phyloP scores from a whole-genome alignment of 2,797 vertebrate species.

The Erpetoichthys calabaricus region DNA sequence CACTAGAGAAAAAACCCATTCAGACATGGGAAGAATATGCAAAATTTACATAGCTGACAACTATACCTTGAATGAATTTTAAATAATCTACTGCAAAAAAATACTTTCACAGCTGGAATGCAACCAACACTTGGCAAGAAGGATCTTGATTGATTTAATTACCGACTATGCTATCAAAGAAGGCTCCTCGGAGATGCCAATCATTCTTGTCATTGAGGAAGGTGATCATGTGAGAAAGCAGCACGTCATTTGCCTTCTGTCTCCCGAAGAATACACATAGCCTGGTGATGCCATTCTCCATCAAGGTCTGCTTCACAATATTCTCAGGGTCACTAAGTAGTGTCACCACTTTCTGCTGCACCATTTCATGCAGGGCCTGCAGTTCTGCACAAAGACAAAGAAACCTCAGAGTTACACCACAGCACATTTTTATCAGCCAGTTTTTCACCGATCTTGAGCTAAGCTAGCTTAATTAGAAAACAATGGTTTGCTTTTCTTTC shows the following conservation, averaged over 20 bases:
- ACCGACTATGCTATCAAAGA: slow-evolving; percentile 98
- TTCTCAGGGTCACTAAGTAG: slow-evolving; percentile 94
- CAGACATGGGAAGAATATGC: too few relatives aligned
- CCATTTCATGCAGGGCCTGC: slow-evolving; percentile 95
- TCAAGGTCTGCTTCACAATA: slow-evolving; percentile 91
- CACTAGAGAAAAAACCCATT: too few relatives aligned
- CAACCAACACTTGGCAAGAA: too few relatives aligned
- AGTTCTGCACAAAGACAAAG: slow-evolving; percentile 51
- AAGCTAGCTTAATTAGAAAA: too few relatives aligned
- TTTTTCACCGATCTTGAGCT: too few relatives aligned
- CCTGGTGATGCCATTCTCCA: slow-evolving; percentile 94
- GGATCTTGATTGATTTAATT: too few relatives aligned
- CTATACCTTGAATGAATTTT: too few relatives aligned
- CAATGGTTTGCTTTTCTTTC: too few relatives aligned
- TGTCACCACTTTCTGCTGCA: slow-evolving; percentile 97
- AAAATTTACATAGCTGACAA: too few relatives aligned
- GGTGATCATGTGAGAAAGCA: slow-evolving; percentile 96
- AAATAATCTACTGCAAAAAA: too few relatives aligned
- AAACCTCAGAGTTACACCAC: too few relatives aligned
- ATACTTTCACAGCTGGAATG: background rate
- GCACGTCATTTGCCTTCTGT: slow-evolving; percentile 93
- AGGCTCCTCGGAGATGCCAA: slow-evolving; percentile 91
- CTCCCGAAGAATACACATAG: slow-evolving; percentile 95
- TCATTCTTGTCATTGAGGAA: slow-evolving; percentile 97
- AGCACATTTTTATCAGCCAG: too few relatives aligned